These are phyloP conservation scores for Tachina fera DNA, from an alignment of 2,888 invertebrate species.

Conservation along the genomic window DNA sequence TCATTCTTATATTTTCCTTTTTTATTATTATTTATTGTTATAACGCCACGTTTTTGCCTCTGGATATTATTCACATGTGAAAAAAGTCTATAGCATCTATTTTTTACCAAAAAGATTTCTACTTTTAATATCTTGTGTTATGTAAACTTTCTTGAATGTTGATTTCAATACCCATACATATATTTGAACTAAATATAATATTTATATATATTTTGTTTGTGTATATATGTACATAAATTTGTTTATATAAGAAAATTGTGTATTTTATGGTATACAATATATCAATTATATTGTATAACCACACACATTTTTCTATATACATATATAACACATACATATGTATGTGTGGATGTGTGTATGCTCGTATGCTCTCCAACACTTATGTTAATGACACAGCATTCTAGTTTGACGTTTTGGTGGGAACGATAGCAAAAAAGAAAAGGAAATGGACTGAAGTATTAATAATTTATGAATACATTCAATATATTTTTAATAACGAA, in stretches of 20 bases:
- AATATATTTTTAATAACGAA: too few relatives aligned
- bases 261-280: conserved; percentile 36
- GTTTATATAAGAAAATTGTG: background rate
- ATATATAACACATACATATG: background rate
- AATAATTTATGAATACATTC: too few relatives aligned
- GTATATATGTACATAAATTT: background rate
- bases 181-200: too few relatives aligned
- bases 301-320: conserved; percentile 8
- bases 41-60: conserved; percentile 18
- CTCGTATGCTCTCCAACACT: too few relatives aligned
- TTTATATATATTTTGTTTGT: background rate
- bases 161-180: too few relatives aligned
- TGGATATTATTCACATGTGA: conserved; percentile 9
- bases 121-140: conserved; percentile 13
- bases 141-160: conserved; percentile 12
- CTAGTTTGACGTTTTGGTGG: too few relatives aligned
- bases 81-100: conserved; percentile 7
- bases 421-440: too few relatives aligned
- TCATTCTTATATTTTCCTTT: conserved; percentile 24
- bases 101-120: background rate
- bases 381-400: too few relatives aligned
- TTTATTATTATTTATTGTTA: background rate
- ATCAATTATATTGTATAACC: conserved; percentile 35
- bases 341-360: background rate
- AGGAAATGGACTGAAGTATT: too few relatives aligned